Percentiles rank a stretch among this genome's conserved stretches.
Evolutionary conservation across 1,140 invertebrate species (phyloP).

Genomic region (Drosophila truncata): DNA sequence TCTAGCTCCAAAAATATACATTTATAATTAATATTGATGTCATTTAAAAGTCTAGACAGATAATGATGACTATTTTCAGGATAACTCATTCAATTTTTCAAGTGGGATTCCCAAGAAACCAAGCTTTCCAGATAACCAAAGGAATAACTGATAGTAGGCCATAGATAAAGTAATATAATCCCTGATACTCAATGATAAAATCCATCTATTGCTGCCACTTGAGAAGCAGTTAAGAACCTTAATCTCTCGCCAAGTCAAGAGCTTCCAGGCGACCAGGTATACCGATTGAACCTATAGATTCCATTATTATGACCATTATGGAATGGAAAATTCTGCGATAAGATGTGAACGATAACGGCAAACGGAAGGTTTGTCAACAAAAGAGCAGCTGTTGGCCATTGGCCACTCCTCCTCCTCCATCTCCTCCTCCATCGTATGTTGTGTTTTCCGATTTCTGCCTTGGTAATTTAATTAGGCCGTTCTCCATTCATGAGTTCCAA

Average conservation of each 20-base stretch:
- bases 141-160: neutral
- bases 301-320: conserved; percentile 18
- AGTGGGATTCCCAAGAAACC: too few species aligned
- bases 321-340: conserved; percentile 59
- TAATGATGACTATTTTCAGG: neutral
- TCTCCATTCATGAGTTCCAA: conserved; percentile 39
- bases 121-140: neutral
- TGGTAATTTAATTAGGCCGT: conserved; percentile 70
- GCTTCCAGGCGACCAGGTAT: conserved; percentile 15
- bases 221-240: conserved; percentile 3
- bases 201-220: conserved; percentile 15
- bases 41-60: neutral
- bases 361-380: conserved; percentile 54
- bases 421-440: neutral
- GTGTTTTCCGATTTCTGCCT: conserved; percentile 9
- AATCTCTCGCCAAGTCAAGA: conserved; percentile 34
- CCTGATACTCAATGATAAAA: conserved; percentile 11
- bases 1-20: neutral
- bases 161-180: neutral
- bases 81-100: neutral
- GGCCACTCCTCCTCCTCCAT: neutral
- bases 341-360: conserved; percentile 72
- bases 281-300: conserved; percentile 34
- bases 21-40: neutral
- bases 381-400: conserved; percentile 48